phyloP scores from a whole-genome alignment of 1,140 invertebrate genomes.

The Chymomyza costata region DNA sequence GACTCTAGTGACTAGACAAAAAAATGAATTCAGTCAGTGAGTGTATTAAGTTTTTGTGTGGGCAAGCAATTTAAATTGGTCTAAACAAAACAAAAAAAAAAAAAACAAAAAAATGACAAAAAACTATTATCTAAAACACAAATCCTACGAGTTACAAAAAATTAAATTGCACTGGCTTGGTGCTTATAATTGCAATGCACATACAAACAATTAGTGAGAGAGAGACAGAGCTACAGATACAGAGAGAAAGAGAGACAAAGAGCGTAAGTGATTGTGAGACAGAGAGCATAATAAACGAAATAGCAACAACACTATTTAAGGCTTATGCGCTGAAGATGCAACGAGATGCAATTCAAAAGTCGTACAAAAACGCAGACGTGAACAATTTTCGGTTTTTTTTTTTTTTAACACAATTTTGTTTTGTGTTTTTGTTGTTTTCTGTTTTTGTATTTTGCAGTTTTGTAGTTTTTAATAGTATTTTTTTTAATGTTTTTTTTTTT shows the following conservation, averaged over 20 bases:
- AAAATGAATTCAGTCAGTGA: constrained; percentile 18
- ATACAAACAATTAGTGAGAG: constrained; percentile 58
- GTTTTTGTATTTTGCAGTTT: constrained; percentile 14
- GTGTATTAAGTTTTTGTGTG: constrained; percentile 14
- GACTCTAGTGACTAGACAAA: constrained; percentile 20
- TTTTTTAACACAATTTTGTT: constrained; percentile 53
- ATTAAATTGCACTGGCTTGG: constrained; percentile 39
- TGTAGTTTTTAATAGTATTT: constrained; percentile 25
- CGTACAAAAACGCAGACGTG: constrained; percentile 36
- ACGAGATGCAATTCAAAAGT: constrained; percentile 51
- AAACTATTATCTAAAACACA: constrained; percentile 47
- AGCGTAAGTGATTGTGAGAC: constrained; percentile 44
- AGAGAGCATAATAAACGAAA: constrained; percentile 36
- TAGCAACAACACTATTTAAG: constrained; percentile 61
- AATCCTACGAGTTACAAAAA: constrained; percentile 67
- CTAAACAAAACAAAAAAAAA: constrained; percentile 11
- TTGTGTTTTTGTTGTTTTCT: constrained; percentile 38
- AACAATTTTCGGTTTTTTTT: constrained; percentile 19
- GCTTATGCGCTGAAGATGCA: constrained; percentile 54
- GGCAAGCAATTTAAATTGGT: constrained; percentile 24
- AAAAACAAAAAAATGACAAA: constrained; percentile 35
- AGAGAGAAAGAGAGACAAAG: constrained; percentile 40
- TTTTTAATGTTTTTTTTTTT: constrained; percentile 28
- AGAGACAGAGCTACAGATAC: constrained; percentile 32
- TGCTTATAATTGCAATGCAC: constrained; percentile 50